Conservation (phyloP, 1,140 invertebrate species). For the Drosophila orosa region DNA sequence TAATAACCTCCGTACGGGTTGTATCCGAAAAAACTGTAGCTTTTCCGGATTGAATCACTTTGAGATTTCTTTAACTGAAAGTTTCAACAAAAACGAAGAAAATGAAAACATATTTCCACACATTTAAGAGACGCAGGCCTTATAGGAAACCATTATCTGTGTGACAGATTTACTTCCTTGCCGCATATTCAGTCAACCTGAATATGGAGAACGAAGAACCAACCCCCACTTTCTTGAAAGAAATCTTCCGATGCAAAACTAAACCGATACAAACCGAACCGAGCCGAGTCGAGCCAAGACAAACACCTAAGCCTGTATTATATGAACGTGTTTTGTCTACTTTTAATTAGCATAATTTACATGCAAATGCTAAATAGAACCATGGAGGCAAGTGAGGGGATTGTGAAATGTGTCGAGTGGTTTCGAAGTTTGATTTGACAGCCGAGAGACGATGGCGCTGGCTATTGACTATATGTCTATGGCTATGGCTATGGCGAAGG, state of each 20-base stretch:
- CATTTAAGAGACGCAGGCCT: neutral
- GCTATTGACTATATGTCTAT: conserved; percentile 8
- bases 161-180: conserved; percentile 21
- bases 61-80: neutral
- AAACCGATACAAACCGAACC: conserved; percentile 29
- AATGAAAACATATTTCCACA: conserved; percentile 11
- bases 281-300: conserved; percentile 41
- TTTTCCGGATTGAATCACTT: conserved; percentile 8
- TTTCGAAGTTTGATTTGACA: conserved; percentile 73
- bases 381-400: conserved; percentile 5
- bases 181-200: neutral
- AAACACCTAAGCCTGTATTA: conserved; percentile 67
- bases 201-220: conserved; percentile 19
- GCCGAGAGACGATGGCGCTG: conserved; percentile 34
- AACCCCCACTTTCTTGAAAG: conserved; percentile 27
- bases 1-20: too few relatives aligned
- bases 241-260: conserved; percentile 50
- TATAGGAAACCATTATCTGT: conserved; percentile 20
- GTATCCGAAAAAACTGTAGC: too few relatives aligned
- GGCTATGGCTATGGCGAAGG: neutral
- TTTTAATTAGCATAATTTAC: conserved; percentile 81
- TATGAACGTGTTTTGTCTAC: conserved; percentile 77
- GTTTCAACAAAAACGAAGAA: neutral
- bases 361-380: conserved; percentile 76
- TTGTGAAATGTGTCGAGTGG: conserved; percentile 76